Conservation (phyloP, 2,888 invertebrate genomes). For the Apocheima hispidaria region DNA sequence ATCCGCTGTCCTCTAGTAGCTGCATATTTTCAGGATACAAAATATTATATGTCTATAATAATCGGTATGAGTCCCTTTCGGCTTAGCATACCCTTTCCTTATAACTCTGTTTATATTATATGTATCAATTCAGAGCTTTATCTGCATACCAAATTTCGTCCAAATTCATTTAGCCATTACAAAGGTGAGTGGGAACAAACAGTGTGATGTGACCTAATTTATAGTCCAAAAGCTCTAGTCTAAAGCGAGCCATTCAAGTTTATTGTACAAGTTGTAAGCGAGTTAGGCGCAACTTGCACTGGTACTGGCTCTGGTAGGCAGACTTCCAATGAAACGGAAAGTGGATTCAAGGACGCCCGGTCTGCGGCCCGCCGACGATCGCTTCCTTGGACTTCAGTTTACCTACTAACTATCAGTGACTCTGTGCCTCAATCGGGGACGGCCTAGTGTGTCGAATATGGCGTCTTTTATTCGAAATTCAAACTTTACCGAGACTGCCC, state of each 20-base stretch:
- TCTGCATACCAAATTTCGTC: too few relatives aligned
- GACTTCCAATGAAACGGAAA: constrained; percentile 72
- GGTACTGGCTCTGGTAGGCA: constrained; percentile 59
- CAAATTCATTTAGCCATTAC: too few relatives aligned
- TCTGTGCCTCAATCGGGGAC: not conserved
- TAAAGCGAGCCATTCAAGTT: not conserved
- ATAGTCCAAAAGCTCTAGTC: not conserved
- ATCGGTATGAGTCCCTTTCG: too few relatives aligned
- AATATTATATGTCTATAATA: too few relatives aligned
- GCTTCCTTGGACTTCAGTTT: constrained; percentile 27
- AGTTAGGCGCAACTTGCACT: constrained; percentile 28
- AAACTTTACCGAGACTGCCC: not conserved
- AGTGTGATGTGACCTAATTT: not conserved
- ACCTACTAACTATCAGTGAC: not conserved
- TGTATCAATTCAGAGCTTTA: too few relatives aligned
- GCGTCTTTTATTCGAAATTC: too few relatives aligned
- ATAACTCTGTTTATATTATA: too few relatives aligned
- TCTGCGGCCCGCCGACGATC: constrained; percentile 44
- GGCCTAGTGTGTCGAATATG: not conserved
- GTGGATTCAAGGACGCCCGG: constrained; percentile 79
- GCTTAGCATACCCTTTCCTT: too few relatives aligned
- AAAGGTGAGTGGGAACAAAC: too few relatives aligned
- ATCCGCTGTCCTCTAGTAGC: too few relatives aligned
- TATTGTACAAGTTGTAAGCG: not conserved
- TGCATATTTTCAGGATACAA: too few relatives aligned